Evolutionary conservation across 2,797 vertebrate genomes (phyloP).

Genomic region (Hipposideros larvatus): DNA sequence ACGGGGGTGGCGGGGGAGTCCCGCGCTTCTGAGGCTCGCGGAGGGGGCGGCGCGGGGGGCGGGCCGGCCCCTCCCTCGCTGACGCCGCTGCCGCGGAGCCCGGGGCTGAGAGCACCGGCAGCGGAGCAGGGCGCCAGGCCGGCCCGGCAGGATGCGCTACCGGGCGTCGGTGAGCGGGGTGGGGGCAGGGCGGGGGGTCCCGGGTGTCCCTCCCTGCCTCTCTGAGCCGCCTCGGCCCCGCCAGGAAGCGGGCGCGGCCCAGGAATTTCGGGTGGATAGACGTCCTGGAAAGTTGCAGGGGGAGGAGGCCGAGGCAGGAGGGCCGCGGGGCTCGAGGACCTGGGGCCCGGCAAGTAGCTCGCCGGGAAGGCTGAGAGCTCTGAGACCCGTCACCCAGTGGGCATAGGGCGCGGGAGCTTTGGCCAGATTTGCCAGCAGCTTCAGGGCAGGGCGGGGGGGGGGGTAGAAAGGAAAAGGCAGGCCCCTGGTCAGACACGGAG

Average conservation of each 20-base stretch:
- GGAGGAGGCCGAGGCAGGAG: constrained; percentile 46
- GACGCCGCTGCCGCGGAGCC: constrained; percentile 9
- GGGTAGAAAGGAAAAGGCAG: neutral
- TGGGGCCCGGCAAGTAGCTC: neutral
- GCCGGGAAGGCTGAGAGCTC: neutral
- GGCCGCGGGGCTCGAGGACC: constrained; percentile 16
- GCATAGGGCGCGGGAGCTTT: neutral
- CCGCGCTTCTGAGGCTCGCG: neutral
- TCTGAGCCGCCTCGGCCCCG: neutral
- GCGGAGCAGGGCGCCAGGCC: constrained; percentile 56
- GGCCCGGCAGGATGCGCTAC: constrained; percentile 81
- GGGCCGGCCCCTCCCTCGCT: constrained; percentile 76
- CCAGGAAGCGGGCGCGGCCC: constrained; percentile 78
- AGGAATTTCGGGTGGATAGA: constrained; percentile 81
- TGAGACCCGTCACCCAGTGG: neutral
- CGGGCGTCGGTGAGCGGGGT: constrained; percentile 81
- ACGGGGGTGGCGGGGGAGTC: neutral
- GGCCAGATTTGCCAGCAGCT: constrained; percentile 26
- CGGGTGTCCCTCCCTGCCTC: neutral
- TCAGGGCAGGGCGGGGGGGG: neutral
- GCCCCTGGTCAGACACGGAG: neutral
- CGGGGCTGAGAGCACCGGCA: constrained; percentile 23
- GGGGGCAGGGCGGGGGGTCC: constrained; percentile 36
- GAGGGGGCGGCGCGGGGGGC: constrained; percentile 67
- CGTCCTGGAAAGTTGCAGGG: constrained; percentile 62